Conservation (phyloP, 1,140 invertebrate genomes). For the Drosophila truncata region DNA sequence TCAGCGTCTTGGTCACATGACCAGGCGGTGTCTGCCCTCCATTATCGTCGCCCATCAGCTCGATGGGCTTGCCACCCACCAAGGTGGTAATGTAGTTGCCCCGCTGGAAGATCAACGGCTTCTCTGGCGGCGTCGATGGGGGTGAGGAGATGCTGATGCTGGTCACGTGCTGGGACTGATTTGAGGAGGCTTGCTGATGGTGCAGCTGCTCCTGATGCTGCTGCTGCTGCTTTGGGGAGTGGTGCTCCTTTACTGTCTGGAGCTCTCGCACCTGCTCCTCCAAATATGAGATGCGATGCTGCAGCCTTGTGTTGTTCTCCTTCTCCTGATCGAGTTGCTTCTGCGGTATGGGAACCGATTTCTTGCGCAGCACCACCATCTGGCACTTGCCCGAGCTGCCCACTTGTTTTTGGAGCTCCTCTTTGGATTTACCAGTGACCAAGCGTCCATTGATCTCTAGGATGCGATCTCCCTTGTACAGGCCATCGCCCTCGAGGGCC, state of each 20-base stretch:
- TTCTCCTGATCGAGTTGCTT: slow-evolving; percentile 85
- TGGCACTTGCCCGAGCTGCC: slow-evolving; percentile 84
- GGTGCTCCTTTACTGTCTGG: slow-evolving; percentile 84
- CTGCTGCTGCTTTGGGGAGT: slow-evolving; percentile 21
- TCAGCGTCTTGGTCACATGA: slow-evolving; percentile 81
- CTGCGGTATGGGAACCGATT: slow-evolving; percentile 66
- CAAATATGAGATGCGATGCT: slow-evolving; percentile 94
- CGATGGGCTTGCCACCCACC: slow-evolving; percentile 83
- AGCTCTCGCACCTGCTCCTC: slow-evolving; percentile 94
- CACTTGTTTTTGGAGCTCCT: slow-evolving; percentile 87
- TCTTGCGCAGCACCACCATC: slow-evolving; percentile 87
- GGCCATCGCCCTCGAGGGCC: slow-evolving; percentile 90
- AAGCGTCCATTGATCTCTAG: slow-evolving; percentile 94
- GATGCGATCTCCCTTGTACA: slow-evolving; percentile 92
- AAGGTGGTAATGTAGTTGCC: slow-evolving; percentile 85
- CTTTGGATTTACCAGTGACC: slow-evolving; percentile 89
- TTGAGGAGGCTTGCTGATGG: slow-evolving; percentile 31
- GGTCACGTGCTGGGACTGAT: slow-evolving; percentile 75
- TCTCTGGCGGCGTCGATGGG: slow-evolving; percentile 73
- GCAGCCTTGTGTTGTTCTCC: slow-evolving; percentile 93
- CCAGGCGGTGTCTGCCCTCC: slow-evolving; percentile 24
- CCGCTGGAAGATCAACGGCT: slow-evolving; percentile 79
- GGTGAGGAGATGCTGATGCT: slow-evolving; percentile 85
- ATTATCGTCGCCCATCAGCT: slow-evolving; percentile 68
- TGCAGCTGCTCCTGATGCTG: slow-evolving; percentile 34